These are phyloP conservation scores for Chaunax sp. DNA, from an alignment of 2,797 vertebrate genomes.

Conservation along the genomic window DNA sequence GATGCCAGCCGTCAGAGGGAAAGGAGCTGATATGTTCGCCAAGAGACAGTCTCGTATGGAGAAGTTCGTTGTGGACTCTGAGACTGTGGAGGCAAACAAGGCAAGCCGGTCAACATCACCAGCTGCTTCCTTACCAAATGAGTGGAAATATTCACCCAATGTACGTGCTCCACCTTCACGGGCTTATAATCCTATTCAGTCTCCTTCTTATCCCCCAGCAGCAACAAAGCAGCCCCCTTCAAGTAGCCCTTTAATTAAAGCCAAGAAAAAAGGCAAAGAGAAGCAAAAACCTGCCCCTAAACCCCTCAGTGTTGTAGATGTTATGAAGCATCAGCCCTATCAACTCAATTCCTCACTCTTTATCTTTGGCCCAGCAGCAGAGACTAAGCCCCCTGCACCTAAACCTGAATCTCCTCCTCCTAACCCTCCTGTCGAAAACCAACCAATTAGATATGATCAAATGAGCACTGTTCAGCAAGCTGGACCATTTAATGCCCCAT, in stretches of 20 bases:
- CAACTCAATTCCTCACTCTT: slow-evolving; percentile 95
- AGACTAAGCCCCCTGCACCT: slow-evolving; percentile 74
- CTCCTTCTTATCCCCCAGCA: slow-evolving; percentile 92
- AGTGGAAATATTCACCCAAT: slow-evolving; percentile 97
- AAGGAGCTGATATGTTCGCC: slow-evolving; percentile 97
- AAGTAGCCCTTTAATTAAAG: slow-evolving; percentile 76
- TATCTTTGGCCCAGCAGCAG: slow-evolving; percentile 90
- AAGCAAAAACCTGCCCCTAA: slow-evolving; percentile 89
- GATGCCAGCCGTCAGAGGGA: slow-evolving; percentile 92
- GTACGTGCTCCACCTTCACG: slow-evolving; percentile 93
- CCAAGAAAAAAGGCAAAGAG: slow-evolving; percentile 88
- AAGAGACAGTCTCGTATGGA: slow-evolving; percentile 98
- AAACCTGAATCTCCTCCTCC: slow-evolving; percentile 73
- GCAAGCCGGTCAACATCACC: slow-evolving; percentile 89
- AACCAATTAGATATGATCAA: slow-evolving; percentile 78
- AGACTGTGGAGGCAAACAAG: slow-evolving; percentile 92
- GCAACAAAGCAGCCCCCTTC: slow-evolving; percentile 87
- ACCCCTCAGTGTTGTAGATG: slow-evolving; percentile 92
- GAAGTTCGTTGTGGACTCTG: slow-evolving; percentile 96
- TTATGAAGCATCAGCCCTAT: slow-evolving; percentile 99
- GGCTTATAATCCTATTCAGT: slow-evolving; percentile 94
- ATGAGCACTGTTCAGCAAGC: slow-evolving; percentile 76
- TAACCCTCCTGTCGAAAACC: slow-evolving; percentile 82
- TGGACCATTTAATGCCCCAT: slow-evolving; percentile 76
- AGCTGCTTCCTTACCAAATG: slow-evolving; percentile 90